Conservation (phyloP, 2,113 vertebrate genomes). For the Laticauda colubrina region DNA sequence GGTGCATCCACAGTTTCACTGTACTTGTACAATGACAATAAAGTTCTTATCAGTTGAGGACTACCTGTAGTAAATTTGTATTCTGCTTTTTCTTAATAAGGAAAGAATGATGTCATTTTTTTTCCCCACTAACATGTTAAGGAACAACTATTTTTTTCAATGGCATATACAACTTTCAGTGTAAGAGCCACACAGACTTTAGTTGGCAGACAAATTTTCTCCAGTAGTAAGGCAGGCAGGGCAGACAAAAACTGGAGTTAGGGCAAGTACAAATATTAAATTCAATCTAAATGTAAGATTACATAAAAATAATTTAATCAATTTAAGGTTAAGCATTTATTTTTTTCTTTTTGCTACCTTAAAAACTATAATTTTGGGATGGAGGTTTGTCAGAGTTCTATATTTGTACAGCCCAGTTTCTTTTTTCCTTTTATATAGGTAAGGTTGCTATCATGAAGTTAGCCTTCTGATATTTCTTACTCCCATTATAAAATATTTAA, state of each 20-base stretch:
- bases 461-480: background rate
- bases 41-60: background rate
- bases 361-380: background rate
- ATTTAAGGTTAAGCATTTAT: background rate
- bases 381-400: background rate
- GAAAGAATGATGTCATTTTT: background rate
- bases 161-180: background rate
- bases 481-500: background rate
- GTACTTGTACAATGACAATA: too few relatives aligned
- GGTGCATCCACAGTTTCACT: too few relatives aligned
- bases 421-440: background rate
- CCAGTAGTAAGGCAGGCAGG: background rate
- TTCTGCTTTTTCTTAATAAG: background rate
- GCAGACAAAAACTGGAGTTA: background rate
- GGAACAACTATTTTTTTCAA: background rate
- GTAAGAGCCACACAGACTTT: background rate
- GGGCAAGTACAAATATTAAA: background rate
- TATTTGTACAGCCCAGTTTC: background rate
- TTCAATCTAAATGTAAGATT: background rate
- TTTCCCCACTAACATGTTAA: background rate
- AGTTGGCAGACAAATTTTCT: background rate
- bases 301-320: background rate
- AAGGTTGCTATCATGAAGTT: background rate
- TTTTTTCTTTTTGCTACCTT: background rate
- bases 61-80: background rate